Evolutionary conservation across 2,888 invertebrate species (phyloP).

Genomic region (Stegana nigrithorax): DNA sequence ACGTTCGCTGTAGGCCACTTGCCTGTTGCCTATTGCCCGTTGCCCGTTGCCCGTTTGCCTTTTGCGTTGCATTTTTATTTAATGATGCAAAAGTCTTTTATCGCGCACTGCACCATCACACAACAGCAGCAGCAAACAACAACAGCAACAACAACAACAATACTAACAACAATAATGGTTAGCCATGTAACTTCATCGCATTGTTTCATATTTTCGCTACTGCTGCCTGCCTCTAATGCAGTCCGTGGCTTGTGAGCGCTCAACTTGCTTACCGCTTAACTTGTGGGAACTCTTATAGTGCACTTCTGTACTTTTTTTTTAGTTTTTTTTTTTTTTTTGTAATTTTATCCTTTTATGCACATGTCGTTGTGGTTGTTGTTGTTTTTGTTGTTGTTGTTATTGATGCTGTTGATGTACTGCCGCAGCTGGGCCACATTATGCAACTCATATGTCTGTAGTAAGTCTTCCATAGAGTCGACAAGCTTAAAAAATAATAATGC

Average conservation of each 20-base stretch:
- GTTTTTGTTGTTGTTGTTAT: constrained; percentile 18
- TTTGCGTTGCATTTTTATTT: neutral
- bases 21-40: constrained; percentile 1
- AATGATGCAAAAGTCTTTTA: constrained; percentile 14
- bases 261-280: too few relatives aligned
- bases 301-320: neutral
- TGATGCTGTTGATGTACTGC: constrained; percentile 28
- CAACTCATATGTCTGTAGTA: too few relatives aligned
- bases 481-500: too few relatives aligned
- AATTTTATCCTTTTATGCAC: constrained; percentile 15
- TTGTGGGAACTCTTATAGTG: constrained; percentile 6
- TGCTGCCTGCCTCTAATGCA: too few relatives aligned
- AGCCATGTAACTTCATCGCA: neutral
- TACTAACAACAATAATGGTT: neutral
- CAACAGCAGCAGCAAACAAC: neutral
- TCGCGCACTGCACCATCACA: neutral
- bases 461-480: too few relatives aligned
- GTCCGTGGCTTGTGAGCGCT: too few relatives aligned
- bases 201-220: constrained; percentile 13
- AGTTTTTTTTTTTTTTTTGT: neutral
- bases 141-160: neutral
- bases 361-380: neutral
- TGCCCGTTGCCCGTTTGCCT: too few relatives aligned
- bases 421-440: neutral
- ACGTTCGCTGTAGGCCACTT: neutral